Evolutionary conservation across 92 coral and sea anemone species (phyloP), one percentile per base, ranked within the genome.

Genomic region (Porites cylindrica): DNA sequence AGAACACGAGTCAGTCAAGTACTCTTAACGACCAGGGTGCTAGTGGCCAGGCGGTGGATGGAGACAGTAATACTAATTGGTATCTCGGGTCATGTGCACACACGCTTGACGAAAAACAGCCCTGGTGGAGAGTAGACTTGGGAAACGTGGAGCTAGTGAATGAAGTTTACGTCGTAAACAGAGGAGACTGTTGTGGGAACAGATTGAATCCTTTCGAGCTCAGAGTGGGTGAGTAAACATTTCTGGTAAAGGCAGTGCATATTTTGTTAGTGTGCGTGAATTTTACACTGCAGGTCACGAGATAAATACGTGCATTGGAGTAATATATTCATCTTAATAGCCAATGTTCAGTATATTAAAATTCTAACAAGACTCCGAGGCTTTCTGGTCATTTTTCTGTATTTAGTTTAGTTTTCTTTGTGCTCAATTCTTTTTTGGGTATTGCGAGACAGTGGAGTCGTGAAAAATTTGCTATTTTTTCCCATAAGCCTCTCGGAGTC

Each of bases 81-180:
- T 1, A 0, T 23, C 24, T 56, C 60, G 12, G 60, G 5, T 12
- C 47, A 38, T 47, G n/a, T 38, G 18, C 2, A 4, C 23, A 38
- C 19, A 38, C 17, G 13, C 0, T 0, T 0, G 2, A 12, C 8
- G 54, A 14, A 12, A 10, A 0, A 10, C 29, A 71, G 12, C 76
- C 76, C 10, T 71, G 76, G 76, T 71, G 76, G 76, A 71, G 76
- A 71, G 76, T 71, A 10, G 76, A 71, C 51, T 18, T 71, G 6
- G 76, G 12, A 1, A 52, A 18, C 14, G 76, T 38, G 56, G 76
- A 71, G 56, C 76, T 21, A 16, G 59, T 71, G 10, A 71, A 38
- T 24, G 76, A 71, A 11, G 56, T 71, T 1, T 71, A 71, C 76
- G n/a, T 71, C 8, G 76, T 71, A 52, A 71, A 12, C 59, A 10